These are phyloP conservation scores for Channa striata DNA, from an alignment of 2,797 vertebrate species.

Conservation along the genomic window DNA sequence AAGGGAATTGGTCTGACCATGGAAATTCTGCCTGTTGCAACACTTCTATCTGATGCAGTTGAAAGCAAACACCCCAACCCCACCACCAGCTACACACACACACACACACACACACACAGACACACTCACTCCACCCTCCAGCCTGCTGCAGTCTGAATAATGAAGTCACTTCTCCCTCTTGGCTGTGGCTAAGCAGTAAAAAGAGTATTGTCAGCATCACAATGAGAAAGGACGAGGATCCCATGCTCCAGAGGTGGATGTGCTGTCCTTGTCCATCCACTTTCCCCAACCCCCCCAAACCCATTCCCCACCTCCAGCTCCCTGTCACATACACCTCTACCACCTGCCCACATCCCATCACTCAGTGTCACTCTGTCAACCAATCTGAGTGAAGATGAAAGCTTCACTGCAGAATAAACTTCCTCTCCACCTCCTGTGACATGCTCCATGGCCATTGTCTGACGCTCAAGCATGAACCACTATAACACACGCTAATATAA, in stretches of 20 bases:
- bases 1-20: slow-evolving; percentile 35
- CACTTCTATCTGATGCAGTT: slow-evolving; percentile 27
- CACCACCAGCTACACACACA: neutral
- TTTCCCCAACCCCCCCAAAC: slow-evolving; percentile 1
- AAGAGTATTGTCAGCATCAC: slow-evolving; percentile 68
- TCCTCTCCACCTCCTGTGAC: slow-evolving; percentile 46
- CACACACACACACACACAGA: neutral
- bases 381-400: slow-evolving; percentile 48
- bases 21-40: slow-evolving; percentile 44
- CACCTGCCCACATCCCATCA: slow-evolving; percentile 49
- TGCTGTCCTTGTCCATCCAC: slow-evolving; percentile 66
- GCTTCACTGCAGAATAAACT: slow-evolving; percentile 51
- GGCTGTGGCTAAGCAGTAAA: slow-evolving; percentile 63
- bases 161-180: slow-evolving; percentile 69
- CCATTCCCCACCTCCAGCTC: slow-evolving; percentile 9
- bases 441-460: slow-evolving; percentile 30
- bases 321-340: slow-evolving; percentile 23
- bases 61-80: slow-evolving; percentile 23
- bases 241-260: slow-evolving; percentile 51
- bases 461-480: neutral
- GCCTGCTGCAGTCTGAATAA: slow-evolving; percentile 61
- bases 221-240: slow-evolving; percentile 55
- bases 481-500: slow-evolving; percentile 5
- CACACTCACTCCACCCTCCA: neutral
- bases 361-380: slow-evolving; percentile 62